A percentile compares a stretch with the other conserved stretches of the same genome.
phyloP scores from a whole-genome alignment of 1,140 invertebrate genomes.

The Cyclina sinensis region DNA sequence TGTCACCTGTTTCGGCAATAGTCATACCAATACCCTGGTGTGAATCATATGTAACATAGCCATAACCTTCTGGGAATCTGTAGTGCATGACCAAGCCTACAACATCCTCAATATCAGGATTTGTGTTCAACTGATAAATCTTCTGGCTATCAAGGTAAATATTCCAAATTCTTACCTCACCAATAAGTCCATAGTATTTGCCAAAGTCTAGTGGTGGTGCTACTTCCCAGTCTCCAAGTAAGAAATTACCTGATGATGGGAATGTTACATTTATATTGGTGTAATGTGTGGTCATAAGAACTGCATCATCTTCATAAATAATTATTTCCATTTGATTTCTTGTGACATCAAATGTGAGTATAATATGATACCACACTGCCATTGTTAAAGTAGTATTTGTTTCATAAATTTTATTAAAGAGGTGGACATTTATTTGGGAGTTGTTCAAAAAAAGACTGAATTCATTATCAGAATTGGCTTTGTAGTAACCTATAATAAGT shows the following conservation, averaged over 20 bases:
- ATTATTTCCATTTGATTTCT: conserved; percentile 20
- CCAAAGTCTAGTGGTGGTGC: conserved; percentile 39
- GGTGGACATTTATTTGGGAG: conserved; percentile 2
- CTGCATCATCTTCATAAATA: conserved; percentile 6
- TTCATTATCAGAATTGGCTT: conserved; percentile 35
- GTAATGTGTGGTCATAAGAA: neutral
- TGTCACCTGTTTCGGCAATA: conserved; percentile 36
- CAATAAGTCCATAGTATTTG: conserved; percentile 59
- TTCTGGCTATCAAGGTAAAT: conserved; percentile 41
- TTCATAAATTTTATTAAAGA: conserved; percentile 34
- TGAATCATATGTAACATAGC: conserved; percentile 49
- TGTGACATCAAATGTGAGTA: conserved; percentile 39
- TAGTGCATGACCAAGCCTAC: conserved; percentile 51
- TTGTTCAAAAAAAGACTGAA: conserved; percentile 56
- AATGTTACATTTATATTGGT: conserved; percentile 10
- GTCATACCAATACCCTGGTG: conserved; percentile 45
- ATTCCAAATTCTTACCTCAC: conserved; percentile 70
- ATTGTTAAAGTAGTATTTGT: conserved; percentile 18
- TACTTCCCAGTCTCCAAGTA: conserved; percentile 53
- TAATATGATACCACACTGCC: conserved; percentile 62
- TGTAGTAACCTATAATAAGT: conserved; percentile 64
- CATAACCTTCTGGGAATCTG: conserved; percentile 64
- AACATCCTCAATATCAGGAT: conserved; percentile 36
- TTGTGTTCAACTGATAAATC: conserved; percentile 38
- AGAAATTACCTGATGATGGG: conserved; percentile 50